Base-by-base conservation (phyloP, 2,888 invertebrate species). In the Epicampocera succincta region DNA sequence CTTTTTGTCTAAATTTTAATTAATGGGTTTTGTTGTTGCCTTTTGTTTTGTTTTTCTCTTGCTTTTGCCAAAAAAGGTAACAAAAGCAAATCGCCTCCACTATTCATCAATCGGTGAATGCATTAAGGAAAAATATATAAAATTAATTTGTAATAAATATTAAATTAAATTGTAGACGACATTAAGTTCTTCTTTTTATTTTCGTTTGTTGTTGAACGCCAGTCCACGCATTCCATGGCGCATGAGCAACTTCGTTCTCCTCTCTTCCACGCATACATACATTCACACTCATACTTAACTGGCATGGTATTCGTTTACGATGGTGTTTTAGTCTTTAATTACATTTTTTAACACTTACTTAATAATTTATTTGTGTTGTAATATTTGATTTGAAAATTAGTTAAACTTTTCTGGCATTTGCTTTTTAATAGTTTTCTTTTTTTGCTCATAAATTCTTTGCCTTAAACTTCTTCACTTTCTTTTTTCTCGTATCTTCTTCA, bases 321-420 rank as follows among this genome's bases (percentile, higher is more conserved):
- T 21, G n/a, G 9, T 52, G 52, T 77, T 40, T 40, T 77, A 15
- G 5, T 74, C 0, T 19, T 44, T 60, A 40, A 29, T 52, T 66
- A 21, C 8, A 29, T 54, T 58, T 65, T 83, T 58, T 73, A 72
- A 46, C 80, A 76, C 80, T 83, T 80, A 80, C 76, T 79, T 83
- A 76, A 79, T 76, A 80, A 25, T 46, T 50, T 29, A 21, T 38
- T 42, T 56, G 61, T 58, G 73, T 58, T 42, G 73, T 71, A 73
- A 73, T 48, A 65, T 50, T 58, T 50, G 11, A 15, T 38, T 15
- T 50, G 65, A 50, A 25, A 33, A 40, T 52, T 46, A 46, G 15
- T 66, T 13, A 65, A 73, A 48, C 40, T 19, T 46, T 15, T 52
- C 8, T 38, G 3, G 33, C 33, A 33, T 9, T 33, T 33, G 6